Base-by-base conservation (phyloP, 2,113 vertebrate genomes). In the Notothenia rossii region DNA sequence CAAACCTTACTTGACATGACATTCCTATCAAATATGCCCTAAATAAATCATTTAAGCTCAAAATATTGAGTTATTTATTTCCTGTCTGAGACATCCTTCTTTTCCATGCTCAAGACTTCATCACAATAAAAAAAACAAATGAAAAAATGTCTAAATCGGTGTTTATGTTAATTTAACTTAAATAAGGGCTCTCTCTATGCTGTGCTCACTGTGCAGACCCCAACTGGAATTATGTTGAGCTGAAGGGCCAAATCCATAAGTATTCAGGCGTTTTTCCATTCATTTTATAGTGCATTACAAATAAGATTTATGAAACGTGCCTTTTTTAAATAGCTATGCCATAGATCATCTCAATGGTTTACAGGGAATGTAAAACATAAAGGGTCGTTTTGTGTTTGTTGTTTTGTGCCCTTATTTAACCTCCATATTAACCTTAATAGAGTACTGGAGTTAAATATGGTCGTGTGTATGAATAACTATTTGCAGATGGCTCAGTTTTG, bases 261-360 rank as follows among this genome's bases (percentile, higher is more conserved):
- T 70, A 10, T 59, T 68, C 36, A 22, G 61, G 40, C 76, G 48
- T 55, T 53, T 72, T 78, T 65, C 45, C 20, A 58, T 72, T 64
- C 49, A 43, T 12, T 33, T 48, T 33, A 75, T 49, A 81, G 7
- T 59, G 58, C 3, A 54, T 75, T 48, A 66, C 50, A 79, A 54
- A 79, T 84, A 14, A 36, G 50, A 46, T 50, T 17, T 14, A 49
- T 67, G 43, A 54, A 54, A 43, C 45, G 74, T 77, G 29, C 1
- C 29, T 45, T 22, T 22, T 22, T 79, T 79, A 55, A 20, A 46
- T 58, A 58, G 33, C 18, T 15, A 18, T 55, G 3, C 29, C 29
- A 29, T 29, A 29, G 29, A 29, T 29, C 3, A 29, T 29, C 29
- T 4, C 29, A 29, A 29, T 29, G 29, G 29, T 29, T 29, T 29